Percentiles rank a stretch among this genome's conserved stretches.
Conservation (phyloP, 2,888 invertebrate genomes). For the Taphrorychus bicolor region DNA sequence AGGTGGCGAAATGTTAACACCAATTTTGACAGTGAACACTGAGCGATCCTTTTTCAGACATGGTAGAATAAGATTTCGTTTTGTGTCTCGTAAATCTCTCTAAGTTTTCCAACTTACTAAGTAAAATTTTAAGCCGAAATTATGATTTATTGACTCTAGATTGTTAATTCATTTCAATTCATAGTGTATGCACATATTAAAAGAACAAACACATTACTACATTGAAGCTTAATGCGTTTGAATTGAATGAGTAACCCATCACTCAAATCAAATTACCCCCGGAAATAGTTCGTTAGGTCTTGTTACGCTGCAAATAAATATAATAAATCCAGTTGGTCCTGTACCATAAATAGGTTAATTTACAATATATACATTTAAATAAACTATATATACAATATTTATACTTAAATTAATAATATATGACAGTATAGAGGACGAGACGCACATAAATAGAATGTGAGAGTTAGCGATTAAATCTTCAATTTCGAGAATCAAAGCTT, state of each 20-base stretch:
- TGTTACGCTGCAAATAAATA: neutral
- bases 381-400: too few relatives aligned
- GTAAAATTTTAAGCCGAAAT: too few relatives aligned
- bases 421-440: too few relatives aligned
- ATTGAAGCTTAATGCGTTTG: neutral
- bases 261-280: neutral
- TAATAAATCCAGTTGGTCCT: neutral
- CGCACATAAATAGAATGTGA: neutral
- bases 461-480: too few relatives aligned
- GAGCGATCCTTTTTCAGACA: neutral
- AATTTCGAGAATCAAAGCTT: too few relatives aligned
- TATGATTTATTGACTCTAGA: too few relatives aligned
- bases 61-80: neutral
- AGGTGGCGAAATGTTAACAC: constrained; percentile 16
- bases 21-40: constrained; percentile 10
- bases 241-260: neutral
- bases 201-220: too few relatives aligned
- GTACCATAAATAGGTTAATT: too few relatives aligned
- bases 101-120: neutral
- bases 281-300: neutral
- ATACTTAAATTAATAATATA: too few relatives aligned
- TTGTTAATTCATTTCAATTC: too few relatives aligned
- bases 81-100: neutral
- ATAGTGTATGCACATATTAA: too few relatives aligned
- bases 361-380: too few relatives aligned